Evolutionary conservation across 2,888 invertebrate genomes (phyloP), one percentile per base, ranked within the genome.

Genomic region (Drosophila subquinaria): DNA sequence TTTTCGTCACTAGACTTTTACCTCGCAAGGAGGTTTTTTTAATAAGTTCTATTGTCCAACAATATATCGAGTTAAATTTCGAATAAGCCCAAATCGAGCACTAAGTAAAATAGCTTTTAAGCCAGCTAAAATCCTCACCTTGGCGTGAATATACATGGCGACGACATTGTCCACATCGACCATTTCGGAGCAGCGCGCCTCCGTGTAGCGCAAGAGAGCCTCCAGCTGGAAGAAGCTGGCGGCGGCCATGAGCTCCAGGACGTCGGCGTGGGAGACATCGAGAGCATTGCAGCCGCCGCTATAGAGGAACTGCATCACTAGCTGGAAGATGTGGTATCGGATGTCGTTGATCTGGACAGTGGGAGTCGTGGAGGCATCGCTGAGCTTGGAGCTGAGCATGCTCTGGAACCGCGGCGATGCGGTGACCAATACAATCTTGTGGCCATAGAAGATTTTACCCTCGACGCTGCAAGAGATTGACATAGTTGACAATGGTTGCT

Each of bases 311-410:
- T 97, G 97, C 97, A 98, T 98, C 11, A 92, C 91, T 94, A 97
- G 95, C 95, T 98, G 97, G 92, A 98, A 98, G 88, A 97, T 98
- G 89, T 97, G 96, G 92, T 98, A 98, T 91, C 97, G 94, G 75
- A 98, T 97, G 90, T 98, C 98, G 84, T 97, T 97, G 82, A 98
- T 97, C 93, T 97, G 97, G 63, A 98, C 97, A 42, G 97, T 96
- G 0, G 97, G 97, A 36, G 97, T 94, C 83, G 94, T 95, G 51
- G 94, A 95, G 50, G 95, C 95, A 79, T 96, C 96, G 82, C 95
- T 95, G 69, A 95, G 92, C 88, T 95, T 96, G 6, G 96, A 95
- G 85, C 95, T 95, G 45, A 98, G 94, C 97, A 98, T 97, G 59
- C 96, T 96, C 79, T 97, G 95, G 81, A 98, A 95, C 59, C 97